A percentile compares a stretch with the other conserved stretches of the same genome.
phyloP scores from a whole-genome alignment of 2,797 vertebrate species.

The Siniperca obscura region DNA sequence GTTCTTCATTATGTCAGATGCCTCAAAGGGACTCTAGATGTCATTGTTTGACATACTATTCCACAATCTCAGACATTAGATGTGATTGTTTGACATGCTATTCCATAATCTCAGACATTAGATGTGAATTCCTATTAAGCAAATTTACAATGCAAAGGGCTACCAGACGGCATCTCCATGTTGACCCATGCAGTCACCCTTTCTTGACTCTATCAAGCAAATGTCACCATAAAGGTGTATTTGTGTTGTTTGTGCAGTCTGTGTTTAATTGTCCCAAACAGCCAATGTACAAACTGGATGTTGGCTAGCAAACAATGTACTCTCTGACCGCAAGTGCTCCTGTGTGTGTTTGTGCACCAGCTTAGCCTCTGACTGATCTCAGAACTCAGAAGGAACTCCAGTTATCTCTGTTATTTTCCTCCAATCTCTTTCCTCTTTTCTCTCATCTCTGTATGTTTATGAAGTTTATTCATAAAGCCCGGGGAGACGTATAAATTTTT shows the following conservation, averaged over 20 bases:
- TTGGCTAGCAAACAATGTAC: not conserved
- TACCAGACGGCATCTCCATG: not conserved
- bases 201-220: not conserved
- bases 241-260: not conserved
- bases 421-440: too few species aligned
- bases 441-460: too few species aligned
- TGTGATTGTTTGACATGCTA: not conserved
- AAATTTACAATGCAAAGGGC: not conserved
- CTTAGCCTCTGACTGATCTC: not conserved
- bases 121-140: not conserved
- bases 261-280: not conserved
- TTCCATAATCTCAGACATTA: not conserved
- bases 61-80: not conserved
- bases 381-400: not conserved
- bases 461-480: not conserved
- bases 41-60: not conserved
- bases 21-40: conserved; percentile 6
- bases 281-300: not conserved
- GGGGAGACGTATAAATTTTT: not conserved
- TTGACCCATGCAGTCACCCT: not conserved
- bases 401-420: not conserved
- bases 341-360: not conserved
- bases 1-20: conserved; percentile 1
- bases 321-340: not conserved
- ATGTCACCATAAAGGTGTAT: not conserved